Percentiles rank a stretch among this genome's conserved stretches.
These are phyloP conservation scores for Hyla sarda DNA, from an alignment of 2,113 vertebrate genomes.

Conservation along the genomic window DNA sequence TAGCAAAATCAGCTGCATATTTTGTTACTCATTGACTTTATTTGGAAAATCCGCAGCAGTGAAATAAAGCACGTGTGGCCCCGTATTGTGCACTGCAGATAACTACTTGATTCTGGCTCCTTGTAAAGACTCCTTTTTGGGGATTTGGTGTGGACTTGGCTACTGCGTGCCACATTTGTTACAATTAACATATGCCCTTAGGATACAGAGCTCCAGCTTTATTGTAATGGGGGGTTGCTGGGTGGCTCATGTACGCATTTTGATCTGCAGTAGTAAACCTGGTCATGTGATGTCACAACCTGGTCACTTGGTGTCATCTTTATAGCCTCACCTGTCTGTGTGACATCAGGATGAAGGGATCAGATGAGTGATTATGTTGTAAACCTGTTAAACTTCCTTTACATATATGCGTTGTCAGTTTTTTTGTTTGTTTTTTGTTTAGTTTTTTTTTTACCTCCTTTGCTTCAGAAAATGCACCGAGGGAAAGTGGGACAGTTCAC, in stretches of 20 bases:
- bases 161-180: not conserved
- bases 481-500: no score
- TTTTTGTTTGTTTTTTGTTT: no score
- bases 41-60: no score
- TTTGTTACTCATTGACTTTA: no score
- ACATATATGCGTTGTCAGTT: no score
- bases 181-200: not conserved
- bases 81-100: not conserved
- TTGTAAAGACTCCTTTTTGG: not conserved
- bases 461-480: no score
- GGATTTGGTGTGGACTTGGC: not conserved
- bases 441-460: no score
- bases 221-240: conserved; percentile 35
- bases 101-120: no score
- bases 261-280: not conserved
- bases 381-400: not conserved
- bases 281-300: not conserved
- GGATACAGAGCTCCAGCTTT: not conserved
- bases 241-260: not conserved
- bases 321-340: not conserved
- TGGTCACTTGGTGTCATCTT: not conserved
- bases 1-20: no score
- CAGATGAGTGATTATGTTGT: not conserved
- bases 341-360: not conserved
- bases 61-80: no score